phyloP scores from a whole-genome alignment of 1,140 invertebrate genomes.

The Saccostrea echinata region DNA sequence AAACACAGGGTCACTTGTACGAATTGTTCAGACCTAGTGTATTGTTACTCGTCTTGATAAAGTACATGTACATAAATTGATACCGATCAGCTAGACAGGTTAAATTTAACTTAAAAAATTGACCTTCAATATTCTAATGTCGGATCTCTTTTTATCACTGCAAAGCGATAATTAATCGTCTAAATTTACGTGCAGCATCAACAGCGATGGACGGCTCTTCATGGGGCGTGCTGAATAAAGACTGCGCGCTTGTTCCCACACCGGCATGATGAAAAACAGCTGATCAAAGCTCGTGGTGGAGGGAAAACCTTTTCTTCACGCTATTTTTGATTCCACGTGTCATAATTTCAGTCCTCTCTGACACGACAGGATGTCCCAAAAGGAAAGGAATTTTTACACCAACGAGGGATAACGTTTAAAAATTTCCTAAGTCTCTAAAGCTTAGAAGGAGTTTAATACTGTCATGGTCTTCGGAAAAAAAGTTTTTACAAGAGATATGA shows the following conservation, averaged over 20 bases:
- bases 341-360: not conserved
- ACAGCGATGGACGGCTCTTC: not conserved
- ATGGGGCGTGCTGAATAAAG: not conserved
- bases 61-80: too few species aligned
- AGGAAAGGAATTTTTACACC: not conserved
- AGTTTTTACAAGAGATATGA: not conserved
- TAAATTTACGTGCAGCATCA: not conserved
- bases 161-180: not conserved
- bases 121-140: too few species aligned
- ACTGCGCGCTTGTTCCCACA: slow-evolving; percentile 2
- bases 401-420: not conserved
- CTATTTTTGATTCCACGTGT: slow-evolving; percentile 29
- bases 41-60: too few species aligned
- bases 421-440: not conserved
- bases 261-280: slow-evolving; percentile 2
- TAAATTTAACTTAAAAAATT: too few species aligned
- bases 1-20: too few species aligned
- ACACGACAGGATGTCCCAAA: not conserved
- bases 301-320: not conserved
- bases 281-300: not conserved
- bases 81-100: too few species aligned
- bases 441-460: not conserved
- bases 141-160: not conserved
- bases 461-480: not conserved
- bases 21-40: too few species aligned